Evolutionary conservation across 2,797 vertebrate species (phyloP), one percentile per base, ranked within the genome.

Genomic region (Intellagama lesueurii): DNA sequence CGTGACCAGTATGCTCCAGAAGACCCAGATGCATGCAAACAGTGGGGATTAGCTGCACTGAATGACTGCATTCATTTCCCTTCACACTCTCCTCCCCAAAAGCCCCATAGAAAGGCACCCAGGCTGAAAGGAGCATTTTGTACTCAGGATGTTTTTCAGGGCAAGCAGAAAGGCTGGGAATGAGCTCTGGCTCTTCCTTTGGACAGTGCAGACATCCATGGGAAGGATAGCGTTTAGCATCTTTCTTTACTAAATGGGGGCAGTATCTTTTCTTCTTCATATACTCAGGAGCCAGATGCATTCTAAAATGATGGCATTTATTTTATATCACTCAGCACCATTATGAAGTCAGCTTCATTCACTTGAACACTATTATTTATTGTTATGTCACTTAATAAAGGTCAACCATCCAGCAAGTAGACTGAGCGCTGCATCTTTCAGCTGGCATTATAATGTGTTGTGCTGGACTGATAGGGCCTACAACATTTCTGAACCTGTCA

Each of bases 401-500:
- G n/a, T 85, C 83, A 90, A 47, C 52, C 81, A 85, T 85, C 79
- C 70, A 78, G 77, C 81, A 83, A 75, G 56, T 85, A 44, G 66
- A 75, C 76, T 85, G 81, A 60, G 60, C 86, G 56, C 5, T 66
- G 44, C 5, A 56, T 70, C 28, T 72, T 68, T 91, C 85, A 64
- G 24, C 79, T 92, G 89, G 72, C 26, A 56, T 0, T 88, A 86
- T 75, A 81, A 56, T 91, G 7, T 80, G 94, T 89, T 35, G 73
- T 72, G 79, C 44, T 88, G 85, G 91, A 90, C 5, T 86, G 90
- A 75, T 87, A 9, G 12, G 83, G 24, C 1, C 81, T 76, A 64
- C 22, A n/a, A 72, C 81, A 91, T 88, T 82, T 90, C 84, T 86
- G 78, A 91, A 90, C 90, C 91, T 94, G 85, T 89, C 66, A 88